Evolutionary conservation across 2,888 invertebrate species (phyloP), one percentile per base, ranked within the genome.

Genomic region (Sesia bembeciformis): DNA sequence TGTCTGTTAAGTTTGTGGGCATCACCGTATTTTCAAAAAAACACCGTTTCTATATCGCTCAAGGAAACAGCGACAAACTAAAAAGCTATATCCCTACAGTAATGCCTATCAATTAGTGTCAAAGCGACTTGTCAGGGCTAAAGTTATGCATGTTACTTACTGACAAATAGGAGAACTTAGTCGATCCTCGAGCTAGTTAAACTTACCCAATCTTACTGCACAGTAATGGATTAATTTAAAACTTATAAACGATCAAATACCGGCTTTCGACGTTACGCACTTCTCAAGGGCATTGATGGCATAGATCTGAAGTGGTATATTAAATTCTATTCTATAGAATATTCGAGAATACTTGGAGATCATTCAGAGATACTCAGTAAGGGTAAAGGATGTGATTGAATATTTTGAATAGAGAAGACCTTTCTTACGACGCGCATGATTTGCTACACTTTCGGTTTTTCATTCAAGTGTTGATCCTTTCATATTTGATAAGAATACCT

Each of bases 161-260:
- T 72, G 75, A 78, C 73, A 79, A 81, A 81, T 78, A 72, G 72
- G 72, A 58, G 67, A 81, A 82, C 73, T 81, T 81, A 58, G 60
- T 58, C 64, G n/a, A 39, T 53, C 51, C 63, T 69, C 74, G 68
- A 70, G 65, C 70, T 72, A 67, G 71, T 74, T 76, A 64, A 82
- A 85, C 75, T 83, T 78, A 67, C 63, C 73, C 77, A 74, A 78
- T 78, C 75, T 76, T 69, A 70, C 78, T 78, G 67, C 71, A 75
- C 62, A 67, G 68, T 71, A 72, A 79, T 80, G 78, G 78, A 84
- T 85, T 83, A 81, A 81, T 79, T 73, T 65, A 56, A 77, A 81
- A 81, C 80, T 84, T 76, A 59, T 66, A 50, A 65, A 23, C 23
- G 23, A 23, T 23, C 23, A 23, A 23, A 23, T 23, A 23, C 23